These are phyloP conservation scores for Nannobrachium achirus DNA, from an alignment of 2,113 vertebrate species.

Conservation along the genomic window DNA sequence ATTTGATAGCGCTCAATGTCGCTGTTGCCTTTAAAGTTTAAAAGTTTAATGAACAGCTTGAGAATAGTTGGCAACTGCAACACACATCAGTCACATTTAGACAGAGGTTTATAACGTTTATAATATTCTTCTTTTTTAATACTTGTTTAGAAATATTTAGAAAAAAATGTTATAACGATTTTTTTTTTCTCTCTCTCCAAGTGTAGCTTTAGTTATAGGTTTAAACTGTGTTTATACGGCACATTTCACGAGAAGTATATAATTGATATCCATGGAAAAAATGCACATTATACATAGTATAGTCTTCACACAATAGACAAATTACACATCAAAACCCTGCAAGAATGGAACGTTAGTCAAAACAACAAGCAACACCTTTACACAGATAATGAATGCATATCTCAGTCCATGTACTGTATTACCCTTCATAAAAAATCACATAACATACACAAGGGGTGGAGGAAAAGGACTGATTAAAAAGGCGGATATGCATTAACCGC, in stretches of 20 bases:
- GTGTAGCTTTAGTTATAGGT: constrained; percentile 59
- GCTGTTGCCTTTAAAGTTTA: constrained; percentile 99
- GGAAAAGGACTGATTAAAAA: constrained; percentile 30
- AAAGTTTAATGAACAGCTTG: constrained; percentile 99
- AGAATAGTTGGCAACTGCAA: constrained; percentile 83
- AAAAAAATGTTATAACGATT: constrained; percentile 68
- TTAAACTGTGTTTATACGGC: constrained; percentile 53
- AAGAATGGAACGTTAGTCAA: constrained; percentile 13
- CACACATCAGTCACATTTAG: constrained; percentile 80
- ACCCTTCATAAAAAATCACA: constrained; percentile 20
- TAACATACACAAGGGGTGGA: constrained; percentile 12
- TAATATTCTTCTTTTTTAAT: constrained; percentile 59
- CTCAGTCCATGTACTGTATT: constrained; percentile 16
- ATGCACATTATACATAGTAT: constrained; percentile 35
- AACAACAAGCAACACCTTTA: constrained; percentile 1
- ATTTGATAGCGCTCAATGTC: constrained; percentile 99
- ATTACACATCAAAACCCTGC: constrained; percentile 42
- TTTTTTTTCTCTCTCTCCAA: constrained; percentile 13
- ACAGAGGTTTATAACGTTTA: constrained; percentile 74
- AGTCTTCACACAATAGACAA: constrained; percentile 13
- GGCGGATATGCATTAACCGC: constrained; percentile 22
- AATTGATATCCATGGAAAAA: constrained; percentile 29
- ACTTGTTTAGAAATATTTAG: constrained; percentile 76
- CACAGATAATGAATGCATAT: constrained; percentile 13
- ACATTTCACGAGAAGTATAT: constrained; percentile 55